phyloP scores from a whole-genome alignment of 2,797 vertebrate species.

The Sebastes iracundus region DNA sequence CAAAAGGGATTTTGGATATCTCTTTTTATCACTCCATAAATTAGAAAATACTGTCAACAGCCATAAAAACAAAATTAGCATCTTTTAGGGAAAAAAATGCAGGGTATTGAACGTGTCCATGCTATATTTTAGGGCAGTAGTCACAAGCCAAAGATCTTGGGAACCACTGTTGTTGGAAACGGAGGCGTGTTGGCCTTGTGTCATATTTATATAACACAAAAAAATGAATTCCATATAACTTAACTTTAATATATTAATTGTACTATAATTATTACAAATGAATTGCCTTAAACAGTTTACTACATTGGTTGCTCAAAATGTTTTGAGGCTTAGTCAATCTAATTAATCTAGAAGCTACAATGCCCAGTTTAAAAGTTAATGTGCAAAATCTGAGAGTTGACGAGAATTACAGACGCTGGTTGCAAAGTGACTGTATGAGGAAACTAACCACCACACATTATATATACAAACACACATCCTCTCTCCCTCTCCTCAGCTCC shows the following conservation, averaged over 20 bases:
- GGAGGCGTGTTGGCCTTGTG: not conserved
- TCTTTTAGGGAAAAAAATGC: too few species aligned
- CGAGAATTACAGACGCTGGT: not conserved
- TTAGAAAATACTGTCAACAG: too few species aligned
- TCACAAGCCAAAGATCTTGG: not conserved
- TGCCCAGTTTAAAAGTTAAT: not conserved
- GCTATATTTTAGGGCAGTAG: not conserved
- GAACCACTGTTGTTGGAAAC: not conserved
- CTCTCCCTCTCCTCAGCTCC: conserved; percentile 78
- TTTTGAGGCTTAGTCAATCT: too few species aligned
- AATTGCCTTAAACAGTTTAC: not conserved
- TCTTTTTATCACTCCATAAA: too few species aligned
- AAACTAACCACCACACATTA: not conserved
- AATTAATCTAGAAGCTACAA: not conserved
- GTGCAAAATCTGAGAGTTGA: not conserved
- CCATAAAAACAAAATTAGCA: too few species aligned
- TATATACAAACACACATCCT: not conserved
- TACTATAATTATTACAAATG: not conserved
- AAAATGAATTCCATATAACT: not conserved
- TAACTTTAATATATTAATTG: not conserved
- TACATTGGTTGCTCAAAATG: not conserved
- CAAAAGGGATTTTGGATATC: too few species aligned
- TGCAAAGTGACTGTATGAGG: not conserved
- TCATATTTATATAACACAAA: not conserved
- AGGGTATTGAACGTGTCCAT: not conserved